Base-by-base conservation (phyloP, 1,140 invertebrate genomes). In the Drosophila novamexicana region DNA sequence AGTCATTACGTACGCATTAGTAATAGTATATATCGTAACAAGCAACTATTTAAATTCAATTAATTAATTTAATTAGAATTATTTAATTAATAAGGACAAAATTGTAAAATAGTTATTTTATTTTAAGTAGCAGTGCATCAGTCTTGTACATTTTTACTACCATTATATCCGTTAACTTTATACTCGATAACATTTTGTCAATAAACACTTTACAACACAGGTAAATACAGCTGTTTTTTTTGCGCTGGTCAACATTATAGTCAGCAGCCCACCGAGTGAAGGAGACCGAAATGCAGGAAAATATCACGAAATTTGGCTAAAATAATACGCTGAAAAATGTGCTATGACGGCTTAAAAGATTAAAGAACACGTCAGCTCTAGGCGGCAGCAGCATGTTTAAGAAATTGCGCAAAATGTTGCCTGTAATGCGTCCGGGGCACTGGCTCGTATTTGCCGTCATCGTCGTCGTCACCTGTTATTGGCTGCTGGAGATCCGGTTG, bases 321-420 rank as follows among this genome's bases (percentile, higher is more conserved):
- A 77, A 54, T 22, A 72, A 72, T 12, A 49, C 6, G 18, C 14
- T 10, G n/a, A 45, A 65, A 29, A 63, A 88, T 89, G 83, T 57
- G 54, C 45, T 72, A 39, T n/a, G 10, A 10, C 32, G 39, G 34
- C 22, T 7, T 8, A 50, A 54, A 32, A 32, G 6, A 62, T 47
- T 69, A 53, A 57, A 39, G 47, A 14, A 50, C 40, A 69, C 10
- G 14, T 54, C 7, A 45, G 40, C 29, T 29, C 3, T 8, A 34
- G 56, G 49, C 59, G 36, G 8, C 10, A 56, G 69, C 47, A 67
- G 36, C 22, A 88, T 88, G 85, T 59, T 64, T 44, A 88, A 77
- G 58, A 80, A 80, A 75, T 14, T 88, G 42, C 66, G 79, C 12
- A 89, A 84, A 70, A 89, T 89, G 85, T 79, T 89, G 66, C 62